A percentile compares a stretch with the other conserved stretches of the same genome.
phyloP scores from a whole-genome alignment of 2,797 vertebrate genomes.

The Acridotheres tristis region DNA sequence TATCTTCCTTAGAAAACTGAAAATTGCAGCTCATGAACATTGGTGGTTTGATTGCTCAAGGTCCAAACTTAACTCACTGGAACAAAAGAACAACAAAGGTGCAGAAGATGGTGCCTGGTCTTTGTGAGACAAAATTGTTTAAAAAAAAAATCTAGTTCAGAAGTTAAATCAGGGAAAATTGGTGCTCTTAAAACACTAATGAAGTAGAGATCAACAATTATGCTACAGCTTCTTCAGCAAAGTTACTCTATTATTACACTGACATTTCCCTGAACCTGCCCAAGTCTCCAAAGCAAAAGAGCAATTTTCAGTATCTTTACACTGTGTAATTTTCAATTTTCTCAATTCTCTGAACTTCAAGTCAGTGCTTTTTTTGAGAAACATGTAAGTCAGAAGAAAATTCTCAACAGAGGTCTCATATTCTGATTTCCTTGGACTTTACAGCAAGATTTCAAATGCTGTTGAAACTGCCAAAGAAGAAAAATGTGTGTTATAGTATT shows the following conservation, averaged over 20 bases:
- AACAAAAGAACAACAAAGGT: constrained; percentile 24
- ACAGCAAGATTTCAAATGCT: constrained; percentile 51
- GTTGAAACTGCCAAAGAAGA: constrained; percentile 56
- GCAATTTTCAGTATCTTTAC: not conserved
- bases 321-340: constrained; percentile 56
- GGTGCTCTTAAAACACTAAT: not conserved
- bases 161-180: not conserved
- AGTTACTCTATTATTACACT: not conserved
- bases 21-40: constrained; percentile 39
- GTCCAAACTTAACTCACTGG: not conserved
- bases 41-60: constrained; percentile 17
- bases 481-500: constrained; percentile 70
- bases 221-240: not conserved
- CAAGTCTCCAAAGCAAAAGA: not conserved
- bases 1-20: constrained; percentile 73
- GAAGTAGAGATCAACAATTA: not conserved
- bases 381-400: constrained; percentile 68
- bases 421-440: constrained; percentile 78
- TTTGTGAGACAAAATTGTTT: not conserved
- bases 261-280: constrained; percentile 43
- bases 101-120: not conserved
- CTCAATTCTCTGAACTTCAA: constrained; percentile 52
- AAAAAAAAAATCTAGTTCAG: not conserved
- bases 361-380: constrained; percentile 63
- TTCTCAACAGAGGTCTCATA: constrained; percentile 65